A percentile compares a stretch with the other conserved stretches of the same genome.
phyloP scores from a whole-genome alignment of 2,888 invertebrate genomes.

The Capitulum mitella region DNA sequence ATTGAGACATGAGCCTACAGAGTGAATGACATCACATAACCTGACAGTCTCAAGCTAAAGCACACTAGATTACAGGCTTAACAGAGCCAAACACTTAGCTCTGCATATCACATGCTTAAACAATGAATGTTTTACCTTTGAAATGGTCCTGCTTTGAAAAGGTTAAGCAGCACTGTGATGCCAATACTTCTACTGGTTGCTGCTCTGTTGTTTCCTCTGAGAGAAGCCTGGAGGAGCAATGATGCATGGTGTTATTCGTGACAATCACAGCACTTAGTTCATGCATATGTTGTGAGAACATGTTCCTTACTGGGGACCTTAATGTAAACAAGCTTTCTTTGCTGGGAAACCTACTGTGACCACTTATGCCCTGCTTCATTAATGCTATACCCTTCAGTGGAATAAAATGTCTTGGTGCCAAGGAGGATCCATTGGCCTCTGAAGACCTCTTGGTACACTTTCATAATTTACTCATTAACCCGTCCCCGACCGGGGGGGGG shows the following conservation, averaged over 20 bases:
- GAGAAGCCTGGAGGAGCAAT: constrained; percentile 53
- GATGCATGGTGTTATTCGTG: constrained; percentile 32
- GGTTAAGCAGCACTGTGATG: constrained; percentile 65
- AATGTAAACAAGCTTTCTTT: neutral
- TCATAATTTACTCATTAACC: too few relatives aligned
- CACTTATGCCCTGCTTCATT: neutral
- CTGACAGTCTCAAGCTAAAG: neutral
- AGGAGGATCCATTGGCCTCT: too few relatives aligned
- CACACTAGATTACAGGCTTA: neutral
- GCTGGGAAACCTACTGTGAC: neutral
- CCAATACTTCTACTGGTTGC: constrained; percentile 66
- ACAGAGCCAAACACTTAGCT: neutral
- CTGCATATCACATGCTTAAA: neutral
- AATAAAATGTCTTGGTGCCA: too few relatives aligned
- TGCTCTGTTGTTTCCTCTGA: constrained; percentile 65
- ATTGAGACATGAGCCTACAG: neutral
- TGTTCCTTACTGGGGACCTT: too few relatives aligned
- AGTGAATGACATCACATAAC: neutral
- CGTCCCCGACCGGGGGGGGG: too few relatives aligned
- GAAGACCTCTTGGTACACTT: too few relatives aligned
- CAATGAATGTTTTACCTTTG: constrained; percentile 52
- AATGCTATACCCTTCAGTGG: too few relatives aligned
- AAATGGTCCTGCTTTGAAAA: constrained; percentile 71
- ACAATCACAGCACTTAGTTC: neutral
- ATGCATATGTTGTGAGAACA: neutral